Evolutionary conservation across 2,113 vertebrate genomes (phyloP).

Genomic region (Actenoides lindsayi): DNA sequence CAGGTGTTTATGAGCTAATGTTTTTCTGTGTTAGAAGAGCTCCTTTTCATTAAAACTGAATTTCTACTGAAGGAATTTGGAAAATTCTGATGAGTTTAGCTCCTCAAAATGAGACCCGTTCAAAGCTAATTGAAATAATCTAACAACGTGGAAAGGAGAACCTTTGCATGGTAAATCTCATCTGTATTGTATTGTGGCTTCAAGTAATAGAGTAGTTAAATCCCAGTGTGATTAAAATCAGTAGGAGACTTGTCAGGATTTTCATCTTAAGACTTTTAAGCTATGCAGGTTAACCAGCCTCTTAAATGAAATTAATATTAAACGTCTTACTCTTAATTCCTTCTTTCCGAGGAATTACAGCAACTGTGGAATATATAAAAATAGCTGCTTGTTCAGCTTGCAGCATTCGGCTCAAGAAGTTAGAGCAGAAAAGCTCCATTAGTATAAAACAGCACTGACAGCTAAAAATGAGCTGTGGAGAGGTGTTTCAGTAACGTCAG

Average conservation of each 20-base stretch:
- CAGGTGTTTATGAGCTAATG: not conserved
- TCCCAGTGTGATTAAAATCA: conserved; percentile 32
- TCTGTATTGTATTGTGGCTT: not conserved
- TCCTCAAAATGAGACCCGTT: not conserved
- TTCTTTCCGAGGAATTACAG: conserved; percentile 27
- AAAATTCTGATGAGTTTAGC: not conserved
- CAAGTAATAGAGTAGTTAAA: conserved; percentile 24
- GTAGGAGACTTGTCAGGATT: conserved; percentile 47
- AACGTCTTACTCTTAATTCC: conserved; percentile 31
- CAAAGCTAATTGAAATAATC: conserved; percentile 13
- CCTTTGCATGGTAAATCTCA: not conserved
- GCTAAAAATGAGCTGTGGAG: not conserved
- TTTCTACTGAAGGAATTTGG: not conserved
- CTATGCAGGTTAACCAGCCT: not conserved
- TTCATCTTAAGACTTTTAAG: conserved; percentile 22
- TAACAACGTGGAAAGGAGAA: not conserved
- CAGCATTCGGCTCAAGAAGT: not conserved
- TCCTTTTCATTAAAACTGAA: not conserved
- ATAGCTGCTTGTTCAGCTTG: not conserved
- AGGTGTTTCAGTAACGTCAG: not conserved
- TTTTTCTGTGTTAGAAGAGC: not conserved
- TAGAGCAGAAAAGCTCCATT: not conserved
- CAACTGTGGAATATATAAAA: not conserved
- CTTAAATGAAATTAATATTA: conserved; percentile 42
- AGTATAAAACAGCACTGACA: not conserved